A percentile compares a stretch with the other conserved stretches of the same genome.
These are phyloP conservation scores for Callyntrura sp. DNA, from an alignment of 2,888 invertebrate species.

Conservation along the genomic window DNA sequence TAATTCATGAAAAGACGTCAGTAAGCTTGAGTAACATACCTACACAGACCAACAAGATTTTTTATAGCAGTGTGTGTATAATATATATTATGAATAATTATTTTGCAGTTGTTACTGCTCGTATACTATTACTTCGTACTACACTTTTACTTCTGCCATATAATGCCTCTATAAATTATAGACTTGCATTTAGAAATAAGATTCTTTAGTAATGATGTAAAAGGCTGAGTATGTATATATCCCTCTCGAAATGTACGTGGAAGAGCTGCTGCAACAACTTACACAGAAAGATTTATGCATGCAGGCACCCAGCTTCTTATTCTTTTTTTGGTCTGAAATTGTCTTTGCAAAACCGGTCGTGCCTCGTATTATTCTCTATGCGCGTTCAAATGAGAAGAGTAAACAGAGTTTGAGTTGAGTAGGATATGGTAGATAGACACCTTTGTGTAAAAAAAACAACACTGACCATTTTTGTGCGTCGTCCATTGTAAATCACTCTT, in stretches of 20 bases:
- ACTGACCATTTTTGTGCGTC: conserved; percentile 50
- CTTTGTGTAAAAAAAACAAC: conserved; percentile 27
- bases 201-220: not conserved
- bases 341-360: conserved; percentile 60
- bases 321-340: conserved; percentile 31
- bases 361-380: conserved; percentile 17
- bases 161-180: not conserved
- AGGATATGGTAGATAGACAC: conserved; percentile 2
- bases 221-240: not conserved
- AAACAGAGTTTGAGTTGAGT: conserved; percentile 36
- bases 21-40: conserved; percentile 20
- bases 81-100: conserved; percentile 31
- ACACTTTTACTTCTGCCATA: no score
- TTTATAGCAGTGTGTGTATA: not conserved
- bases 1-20: conserved; percentile 66
- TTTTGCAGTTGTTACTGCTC: not conserved
- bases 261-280: not conserved
- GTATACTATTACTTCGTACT: no score
- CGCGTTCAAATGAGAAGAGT: conserved; percentile 44
- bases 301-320: conserved; percentile 8
- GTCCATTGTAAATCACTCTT: conserved; percentile 45
- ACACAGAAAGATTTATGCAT: conserved; percentile 41
- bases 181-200: conserved; percentile 1
- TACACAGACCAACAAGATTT: conserved; percentile 16
- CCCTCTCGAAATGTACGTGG: no score